These are phyloP conservation scores for Drosophila aldrichi DNA, from an alignment of 2,888 invertebrate genomes.

Conservation along the genomic window DNA sequence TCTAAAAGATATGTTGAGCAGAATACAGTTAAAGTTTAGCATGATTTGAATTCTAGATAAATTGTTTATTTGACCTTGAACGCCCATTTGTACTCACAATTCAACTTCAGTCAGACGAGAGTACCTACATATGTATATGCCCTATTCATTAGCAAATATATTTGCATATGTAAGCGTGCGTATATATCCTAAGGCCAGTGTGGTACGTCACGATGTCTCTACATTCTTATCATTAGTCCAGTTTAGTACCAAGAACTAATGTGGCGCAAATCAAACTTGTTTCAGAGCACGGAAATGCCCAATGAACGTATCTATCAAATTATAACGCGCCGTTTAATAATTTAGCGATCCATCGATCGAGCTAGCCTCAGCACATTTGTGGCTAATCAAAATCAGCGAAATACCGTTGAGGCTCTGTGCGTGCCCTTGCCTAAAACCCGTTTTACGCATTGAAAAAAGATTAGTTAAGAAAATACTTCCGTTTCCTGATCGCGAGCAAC, in stretches of 20 bases:
- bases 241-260: conserved; percentile 8
- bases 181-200: conserved; percentile 17
- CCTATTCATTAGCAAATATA: neutral
- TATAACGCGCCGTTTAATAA: conserved; percentile 51
- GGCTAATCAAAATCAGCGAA: conserved; percentile 54
- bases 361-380: conserved; percentile 33
- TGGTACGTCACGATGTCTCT: neutral
- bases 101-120: neutral
- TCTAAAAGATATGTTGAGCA: neutral
- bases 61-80: neutral
- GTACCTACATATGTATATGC: neutral
- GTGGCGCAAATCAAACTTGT: conserved; percentile 71
- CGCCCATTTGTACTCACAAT: neutral
- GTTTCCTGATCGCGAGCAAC: conserved; percentile 68
- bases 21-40: neutral
- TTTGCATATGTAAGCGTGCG: neutral
- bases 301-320: conserved; percentile 23
- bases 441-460: conserved; percentile 59
- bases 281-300: conserved; percentile 64
- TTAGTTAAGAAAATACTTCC: conserved; percentile 67
- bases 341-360: conserved; percentile 34
- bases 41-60: neutral
- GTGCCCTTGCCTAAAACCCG: conserved; percentile 70
- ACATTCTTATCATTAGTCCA: neutral
- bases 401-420: conserved; percentile 63